Evolutionary conservation across 2,797 vertebrate genomes (phyloP), one percentile per base, ranked within the genome.

Genomic region (Darevskia mixta): DNA sequence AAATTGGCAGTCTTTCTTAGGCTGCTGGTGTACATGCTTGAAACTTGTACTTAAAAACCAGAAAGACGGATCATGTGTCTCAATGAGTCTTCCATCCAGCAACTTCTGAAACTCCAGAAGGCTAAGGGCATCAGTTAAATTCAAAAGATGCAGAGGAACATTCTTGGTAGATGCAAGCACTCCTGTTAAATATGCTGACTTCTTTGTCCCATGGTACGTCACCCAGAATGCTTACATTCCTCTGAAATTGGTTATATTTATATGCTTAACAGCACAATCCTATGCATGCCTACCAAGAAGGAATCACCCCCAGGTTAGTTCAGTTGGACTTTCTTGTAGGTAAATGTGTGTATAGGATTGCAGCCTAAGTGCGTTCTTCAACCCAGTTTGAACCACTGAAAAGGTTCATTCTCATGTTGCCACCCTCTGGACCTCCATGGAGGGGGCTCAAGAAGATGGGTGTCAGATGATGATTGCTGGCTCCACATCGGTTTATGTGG

Each of bases 1-100:
- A 66, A 86, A 93, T 89, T 11, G 0, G 78, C n/a, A 83, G 1
- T 72, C 35, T n/a, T 86, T 92, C 69, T 91, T 35, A 86, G 69
- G 82, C 41, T 7, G 69, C 38, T 88, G 69, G 66, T 79, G 78
- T 61, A 38, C 55, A 88, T 80, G 55, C 38, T 85, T 71, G 85
- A 90, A 45, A 87, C 6, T 87, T 2, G 55, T 86, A 5, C 35
- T 91, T 13, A 83, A 83, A 86, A 71, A 41, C 20, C 43, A 85
- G 25, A 90, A 32, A n/a, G 4, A 93, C 20, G 7, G 67, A 73
- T 86, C 88, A 89, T 20, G 73, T 27, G 2, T 72, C 20, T 90
- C n/a, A 83, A 77, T 61, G 87, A 87, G 1, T 29, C 58, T 35
- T 80, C 86, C 6, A 85, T 85, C 67, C 80, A 86, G 32, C 43